Evolutionary conservation across 2,797 vertebrate genomes (phyloP).

Genomic region (Gila robusta): DNA sequence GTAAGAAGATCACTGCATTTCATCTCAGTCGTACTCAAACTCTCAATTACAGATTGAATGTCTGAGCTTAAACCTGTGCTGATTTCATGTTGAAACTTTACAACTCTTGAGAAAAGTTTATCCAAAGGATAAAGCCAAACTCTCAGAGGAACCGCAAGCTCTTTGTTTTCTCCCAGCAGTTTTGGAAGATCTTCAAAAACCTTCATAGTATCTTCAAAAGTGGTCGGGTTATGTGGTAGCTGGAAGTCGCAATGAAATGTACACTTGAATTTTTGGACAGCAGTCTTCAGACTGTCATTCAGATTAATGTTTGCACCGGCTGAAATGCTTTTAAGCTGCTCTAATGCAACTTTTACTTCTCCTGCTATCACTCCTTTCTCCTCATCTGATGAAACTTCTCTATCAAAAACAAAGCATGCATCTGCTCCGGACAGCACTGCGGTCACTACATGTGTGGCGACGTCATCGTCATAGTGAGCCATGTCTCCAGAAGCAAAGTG

Average conservation of each 20-base stretch:
- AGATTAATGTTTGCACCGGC: background rate
- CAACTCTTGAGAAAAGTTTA: conserved; percentile 31
- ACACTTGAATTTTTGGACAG: background rate
- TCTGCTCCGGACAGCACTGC: background rate
- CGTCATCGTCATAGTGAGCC: background rate
- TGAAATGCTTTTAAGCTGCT: background rate
- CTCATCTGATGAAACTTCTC: background rate
- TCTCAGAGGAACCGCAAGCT: conserved; percentile 39
- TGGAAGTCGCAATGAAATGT: conserved; percentile 41
- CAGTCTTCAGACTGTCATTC: background rate
- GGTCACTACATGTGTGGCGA: background rate
- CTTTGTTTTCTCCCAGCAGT: conserved; percentile 44
- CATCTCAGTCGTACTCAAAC: conserved; percentile 48
- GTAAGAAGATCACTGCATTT: conserved; percentile 63
- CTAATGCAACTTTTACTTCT: background rate
- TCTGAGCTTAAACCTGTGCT: conserved; percentile 12
- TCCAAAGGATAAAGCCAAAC: conserved; percentile 58
- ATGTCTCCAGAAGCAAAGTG: background rate
- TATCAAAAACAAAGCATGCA: background rate
- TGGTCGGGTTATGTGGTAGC: background rate
- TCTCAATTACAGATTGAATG: conserved; percentile 19
- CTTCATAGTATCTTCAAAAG: conserved; percentile 47
- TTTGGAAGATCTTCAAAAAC: conserved; percentile 42
- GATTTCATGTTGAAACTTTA: conserved; percentile 43
- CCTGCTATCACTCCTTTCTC: background rate